Conservation (phyloP, 2,113 vertebrate species). For the Ceuthmochares aereus region DNA sequence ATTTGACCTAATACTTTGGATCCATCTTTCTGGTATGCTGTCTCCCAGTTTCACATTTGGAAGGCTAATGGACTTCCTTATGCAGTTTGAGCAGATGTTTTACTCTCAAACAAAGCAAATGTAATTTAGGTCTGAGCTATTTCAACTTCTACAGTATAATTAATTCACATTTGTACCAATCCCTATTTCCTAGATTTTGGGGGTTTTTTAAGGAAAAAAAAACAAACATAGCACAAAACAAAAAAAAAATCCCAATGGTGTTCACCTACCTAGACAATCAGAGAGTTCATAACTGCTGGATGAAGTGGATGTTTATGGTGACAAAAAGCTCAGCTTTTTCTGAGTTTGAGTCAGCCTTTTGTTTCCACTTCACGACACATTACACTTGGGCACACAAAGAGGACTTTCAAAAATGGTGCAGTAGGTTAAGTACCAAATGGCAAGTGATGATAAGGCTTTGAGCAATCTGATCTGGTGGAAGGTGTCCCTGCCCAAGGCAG, state of each 20-base stretch:
- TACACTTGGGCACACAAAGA: not conserved
- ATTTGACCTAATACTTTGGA: not conserved
- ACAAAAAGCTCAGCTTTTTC: not conserved
- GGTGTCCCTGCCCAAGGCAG: too few species aligned
- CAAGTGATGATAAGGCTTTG: not conserved
- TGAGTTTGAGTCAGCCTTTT: not conserved
- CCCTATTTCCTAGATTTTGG: not conserved
- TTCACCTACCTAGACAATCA: not conserved
- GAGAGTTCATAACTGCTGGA: not conserved
- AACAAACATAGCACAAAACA: not conserved
- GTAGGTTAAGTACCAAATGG: not conserved
- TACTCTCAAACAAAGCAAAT: not conserved
- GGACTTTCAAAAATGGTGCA: not conserved
- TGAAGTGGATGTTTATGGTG: not conserved
- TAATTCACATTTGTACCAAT: not conserved
- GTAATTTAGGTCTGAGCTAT: not conserved
- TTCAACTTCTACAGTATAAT: not conserved
- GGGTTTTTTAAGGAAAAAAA: not conserved
- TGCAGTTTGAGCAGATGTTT: not conserved
- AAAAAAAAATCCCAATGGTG: not conserved
- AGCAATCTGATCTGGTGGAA: too few species aligned
- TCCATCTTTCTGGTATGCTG: not conserved
- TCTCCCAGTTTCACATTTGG: not conserved
- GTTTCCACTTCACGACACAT: fast-evolving
- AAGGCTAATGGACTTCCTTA: not conserved